Conservation (phyloP, 2,797 vertebrate species). For the Coluber constrictor region DNA sequence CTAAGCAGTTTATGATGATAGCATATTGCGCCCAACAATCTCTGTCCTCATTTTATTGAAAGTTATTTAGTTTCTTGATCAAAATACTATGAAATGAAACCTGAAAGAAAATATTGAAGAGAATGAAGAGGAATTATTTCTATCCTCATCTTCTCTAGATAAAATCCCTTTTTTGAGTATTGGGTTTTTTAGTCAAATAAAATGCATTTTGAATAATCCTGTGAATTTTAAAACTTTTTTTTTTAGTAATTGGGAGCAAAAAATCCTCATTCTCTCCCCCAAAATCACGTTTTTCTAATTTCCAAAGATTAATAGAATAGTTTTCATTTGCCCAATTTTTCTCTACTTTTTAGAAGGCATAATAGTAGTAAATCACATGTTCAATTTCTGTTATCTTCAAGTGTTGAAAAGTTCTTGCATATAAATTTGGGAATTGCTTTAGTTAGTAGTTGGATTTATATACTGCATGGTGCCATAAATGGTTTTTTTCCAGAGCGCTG, state of each 20-base stretch:
- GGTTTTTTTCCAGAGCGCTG: too few species aligned
- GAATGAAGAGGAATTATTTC: neutral
- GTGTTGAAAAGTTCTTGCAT: neutral
- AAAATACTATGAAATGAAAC: neutral
- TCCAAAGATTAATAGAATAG: neutral
- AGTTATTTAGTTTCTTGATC: neutral
- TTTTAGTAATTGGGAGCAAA: neutral
- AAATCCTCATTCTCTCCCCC: neutral
- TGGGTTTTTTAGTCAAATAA: neutral
- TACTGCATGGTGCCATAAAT: neutral
- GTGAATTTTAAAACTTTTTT: neutral
- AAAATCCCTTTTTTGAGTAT: neutral
- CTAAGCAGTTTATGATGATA: too few species aligned
- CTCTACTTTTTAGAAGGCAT: neutral
- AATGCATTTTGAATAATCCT: neutral
- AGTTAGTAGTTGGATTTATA: neutral
- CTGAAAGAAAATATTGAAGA: neutral
- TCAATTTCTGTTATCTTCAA: neutral
- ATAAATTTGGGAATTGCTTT: neutral
- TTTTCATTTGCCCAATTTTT: neutral
- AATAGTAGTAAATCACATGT: neutral
- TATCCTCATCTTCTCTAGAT: neutral
- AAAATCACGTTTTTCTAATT: neutral
- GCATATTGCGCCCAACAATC: too few species aligned
- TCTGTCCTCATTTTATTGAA: too few species aligned